Conservation (phyloP, 2,113 vertebrate genomes). For the Gallinago paraguaiae region DNA sequence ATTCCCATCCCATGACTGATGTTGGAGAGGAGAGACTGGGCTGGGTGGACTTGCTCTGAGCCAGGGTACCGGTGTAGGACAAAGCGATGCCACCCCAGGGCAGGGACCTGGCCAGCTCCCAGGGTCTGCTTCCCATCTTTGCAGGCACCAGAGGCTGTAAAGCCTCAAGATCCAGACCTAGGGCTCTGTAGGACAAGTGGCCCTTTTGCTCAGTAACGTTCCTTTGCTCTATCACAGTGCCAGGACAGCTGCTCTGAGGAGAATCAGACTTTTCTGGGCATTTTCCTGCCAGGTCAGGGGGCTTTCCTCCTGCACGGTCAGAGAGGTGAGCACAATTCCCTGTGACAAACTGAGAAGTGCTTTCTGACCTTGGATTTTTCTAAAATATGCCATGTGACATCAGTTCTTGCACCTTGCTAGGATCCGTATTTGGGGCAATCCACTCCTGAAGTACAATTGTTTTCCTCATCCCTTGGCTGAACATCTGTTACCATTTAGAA, state of each 20-base stretch:
- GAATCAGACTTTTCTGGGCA: background rate
- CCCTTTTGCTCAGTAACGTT: background rate
- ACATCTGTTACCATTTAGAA: background rate
- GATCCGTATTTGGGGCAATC: fast-evolving
- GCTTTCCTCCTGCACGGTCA: background rate
- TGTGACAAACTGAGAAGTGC: background rate
- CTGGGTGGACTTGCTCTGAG: background rate
- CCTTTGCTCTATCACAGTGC: background rate
- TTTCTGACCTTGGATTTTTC: background rate
- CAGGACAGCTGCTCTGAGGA: background rate
- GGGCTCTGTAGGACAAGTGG: background rate
- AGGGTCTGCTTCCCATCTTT: background rate
- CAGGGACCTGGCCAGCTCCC: background rate
- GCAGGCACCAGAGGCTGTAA: background rate
- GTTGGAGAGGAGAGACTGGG: too few relatives aligned
- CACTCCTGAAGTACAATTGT: background rate
- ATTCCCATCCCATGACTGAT: background rate
- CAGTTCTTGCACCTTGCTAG: background rate
- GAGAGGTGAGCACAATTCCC: background rate
- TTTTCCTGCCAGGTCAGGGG: background rate
- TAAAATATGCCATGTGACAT: too few relatives aligned
- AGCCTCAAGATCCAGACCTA: background rate
- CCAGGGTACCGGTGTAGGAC: background rate
- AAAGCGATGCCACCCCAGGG: background rate
- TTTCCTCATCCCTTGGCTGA: background rate